phyloP scores from a whole-genome alignment of 2,888 invertebrate species.

The Acronicta aceris region DNA sequence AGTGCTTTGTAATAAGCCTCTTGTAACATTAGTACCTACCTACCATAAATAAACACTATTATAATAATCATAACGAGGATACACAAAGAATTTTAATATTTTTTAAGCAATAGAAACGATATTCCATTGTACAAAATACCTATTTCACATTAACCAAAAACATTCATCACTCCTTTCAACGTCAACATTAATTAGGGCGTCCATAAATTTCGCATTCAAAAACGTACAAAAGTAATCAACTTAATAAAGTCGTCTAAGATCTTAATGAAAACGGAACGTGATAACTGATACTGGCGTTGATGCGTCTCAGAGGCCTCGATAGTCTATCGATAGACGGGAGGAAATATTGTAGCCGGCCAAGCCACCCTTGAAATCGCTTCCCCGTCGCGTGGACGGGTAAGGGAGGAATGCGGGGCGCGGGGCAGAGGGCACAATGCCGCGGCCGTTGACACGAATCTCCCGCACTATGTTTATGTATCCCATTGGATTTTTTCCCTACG shows the following conservation, averaged over 20 bases:
- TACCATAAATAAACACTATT: too few relatives aligned
- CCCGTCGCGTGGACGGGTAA: constrained; percentile 68
- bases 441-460: constrained; percentile 88
- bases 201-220: constrained; percentile 55
- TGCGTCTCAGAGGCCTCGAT: constrained; percentile 79
- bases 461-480: constrained; percentile 83
- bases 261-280: constrained; percentile 71
- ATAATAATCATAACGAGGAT: too few relatives aligned
- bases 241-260: constrained; percentile 69
- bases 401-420: constrained; percentile 58
- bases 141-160: neutral
- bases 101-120: too few relatives aligned
- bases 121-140: too few relatives aligned
- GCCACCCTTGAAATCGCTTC: constrained; percentile 83
- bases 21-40: too few relatives aligned
- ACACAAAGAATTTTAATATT: too few relatives aligned
- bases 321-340: constrained; percentile 77
- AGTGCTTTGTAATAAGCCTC: too few relatives aligned
- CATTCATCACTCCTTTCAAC: constrained; percentile 24
- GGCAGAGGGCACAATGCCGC: constrained; percentile 71
- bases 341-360: constrained; percentile 74
- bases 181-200: constrained; percentile 43
- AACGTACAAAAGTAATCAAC: constrained; percentile 61
- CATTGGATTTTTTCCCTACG: constrained; percentile 81
- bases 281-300: constrained; percentile 78